Conservation (phyloP, 2,797 vertebrate species). For the Ispidina picta region DNA sequence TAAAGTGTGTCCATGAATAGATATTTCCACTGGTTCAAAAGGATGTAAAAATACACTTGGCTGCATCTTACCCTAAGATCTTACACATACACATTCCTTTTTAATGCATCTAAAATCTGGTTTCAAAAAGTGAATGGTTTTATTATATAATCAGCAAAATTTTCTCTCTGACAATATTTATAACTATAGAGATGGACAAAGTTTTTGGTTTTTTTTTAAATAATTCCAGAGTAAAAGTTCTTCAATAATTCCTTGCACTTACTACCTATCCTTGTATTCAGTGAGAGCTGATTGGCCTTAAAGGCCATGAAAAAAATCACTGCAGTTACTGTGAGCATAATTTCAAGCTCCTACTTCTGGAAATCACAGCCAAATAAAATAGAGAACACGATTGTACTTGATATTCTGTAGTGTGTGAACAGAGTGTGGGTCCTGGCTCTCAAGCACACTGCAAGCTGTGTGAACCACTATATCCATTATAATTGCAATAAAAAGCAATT, state of each 20-base stretch:
- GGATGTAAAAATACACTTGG: background rate
- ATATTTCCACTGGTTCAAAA: background rate
- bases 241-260: background rate
- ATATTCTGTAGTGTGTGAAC: background rate
- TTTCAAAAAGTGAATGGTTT: background rate
- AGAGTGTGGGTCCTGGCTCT: background rate
- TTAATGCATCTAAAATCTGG: fast-evolving
- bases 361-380: background rate
- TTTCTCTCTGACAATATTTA: background rate
- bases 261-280: background rate
- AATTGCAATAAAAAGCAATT: slow-evolving; percentile 32
- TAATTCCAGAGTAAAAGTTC: background rate
- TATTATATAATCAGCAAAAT: background rate
- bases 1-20: background rate
- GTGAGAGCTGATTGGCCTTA: background rate
- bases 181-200: background rate
- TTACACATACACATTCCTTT: background rate
- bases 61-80: background rate
- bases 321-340: background rate
- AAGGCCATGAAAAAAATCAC: background rate
- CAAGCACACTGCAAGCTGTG: background rate
- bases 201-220: too few species aligned
- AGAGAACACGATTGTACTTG: background rate
- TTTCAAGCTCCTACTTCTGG: slow-evolving; percentile 4
- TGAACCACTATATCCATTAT: background rate